Base-by-base conservation (phyloP, 2,888 invertebrate genomes). In the Helobdella robusta region DNA sequence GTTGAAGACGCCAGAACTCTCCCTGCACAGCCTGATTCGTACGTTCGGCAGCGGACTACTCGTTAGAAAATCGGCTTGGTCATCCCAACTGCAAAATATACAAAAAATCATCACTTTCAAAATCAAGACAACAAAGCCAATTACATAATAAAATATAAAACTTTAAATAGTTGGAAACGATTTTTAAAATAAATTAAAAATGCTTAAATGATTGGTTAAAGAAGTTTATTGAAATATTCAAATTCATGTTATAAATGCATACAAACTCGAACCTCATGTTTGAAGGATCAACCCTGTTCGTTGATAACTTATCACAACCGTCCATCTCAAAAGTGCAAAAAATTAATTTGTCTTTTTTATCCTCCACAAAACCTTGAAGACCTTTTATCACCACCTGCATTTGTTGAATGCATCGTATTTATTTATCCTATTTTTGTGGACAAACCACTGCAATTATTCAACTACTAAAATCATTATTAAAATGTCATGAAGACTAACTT, bases 291-390 rank as follows among this genome's bases (percentile, higher is more conserved):
- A n/a, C n/a, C 32, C 56, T 56, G n/a, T 30, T 56, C 18, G 62
- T 62, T 8, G 62, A 62, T 11, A 62, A 34, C 25, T 62, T 62
- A 44, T 62, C 32, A 30, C 50, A 50, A 11, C 50, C 44, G 20
- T 48, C 48, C 62, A 62, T 48, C 20, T 62, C 62, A 32, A 62
- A 62, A 34, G 32, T 28, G 32, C 62, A 62, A 46, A 62, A 62
- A 6, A 62, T 15, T n/a, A 50, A 23, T 18, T 23, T 23, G 28
- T 25, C 18, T 18, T 44, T 30, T 15, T 62, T 34, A 28, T 34
- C 34, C 30, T 18, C 3, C 15, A 28, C 44, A 48, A 62, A 30
- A 4, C 62, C 62, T 25, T 62, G 48, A n/a, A 62, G n/a, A 35
- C 50, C 62, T 32, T 62, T 48, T 28, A 62, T 50, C 8, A 46